Percentiles rank a stretch among this genome's conserved stretches.
phyloP scores from a whole-genome alignment of 2,888 invertebrate species.

The Neuroscelio doddi region DNA sequence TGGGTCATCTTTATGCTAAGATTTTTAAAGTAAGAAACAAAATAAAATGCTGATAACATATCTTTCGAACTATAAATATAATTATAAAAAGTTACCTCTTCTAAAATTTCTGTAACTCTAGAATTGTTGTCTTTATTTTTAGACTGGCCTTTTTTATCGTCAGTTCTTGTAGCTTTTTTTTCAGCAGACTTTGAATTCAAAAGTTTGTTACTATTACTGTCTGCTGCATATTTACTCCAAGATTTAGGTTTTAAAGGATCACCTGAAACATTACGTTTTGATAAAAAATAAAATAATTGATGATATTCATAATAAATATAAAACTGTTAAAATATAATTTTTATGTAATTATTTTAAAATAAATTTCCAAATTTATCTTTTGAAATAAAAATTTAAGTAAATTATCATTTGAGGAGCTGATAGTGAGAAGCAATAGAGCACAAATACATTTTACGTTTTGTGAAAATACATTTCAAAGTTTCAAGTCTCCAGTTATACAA shows the following conservation, averaged over 20 bases:
- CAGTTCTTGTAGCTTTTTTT: conserved; percentile 71
- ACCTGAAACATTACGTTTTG: no score
- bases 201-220: conserved; percentile 75
- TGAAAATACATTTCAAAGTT: no score
- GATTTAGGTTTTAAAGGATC: conserved; percentile 86
- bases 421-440: no score
- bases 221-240: conserved; percentile 93
- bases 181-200: conserved; percentile 55
- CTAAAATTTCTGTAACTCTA: conserved; percentile 79
- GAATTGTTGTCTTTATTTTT: conserved; percentile 60
- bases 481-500: no score
- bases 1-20: conserved; percentile 88
- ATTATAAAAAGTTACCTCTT: conserved; percentile 73
- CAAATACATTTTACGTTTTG: no score
- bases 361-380: no score
- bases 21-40: not conserved
- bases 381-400: no score
- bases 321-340: no score
- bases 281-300: no score
- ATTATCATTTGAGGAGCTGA: no score
- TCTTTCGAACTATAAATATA: not conserved
- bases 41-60: not conserved
- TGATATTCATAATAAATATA: no score
- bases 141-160: conserved; percentile 58
- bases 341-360: no score